phyloP scores from a whole-genome alignment of 2,888 invertebrate genomes.

The Cistogaster globosa region DNA sequence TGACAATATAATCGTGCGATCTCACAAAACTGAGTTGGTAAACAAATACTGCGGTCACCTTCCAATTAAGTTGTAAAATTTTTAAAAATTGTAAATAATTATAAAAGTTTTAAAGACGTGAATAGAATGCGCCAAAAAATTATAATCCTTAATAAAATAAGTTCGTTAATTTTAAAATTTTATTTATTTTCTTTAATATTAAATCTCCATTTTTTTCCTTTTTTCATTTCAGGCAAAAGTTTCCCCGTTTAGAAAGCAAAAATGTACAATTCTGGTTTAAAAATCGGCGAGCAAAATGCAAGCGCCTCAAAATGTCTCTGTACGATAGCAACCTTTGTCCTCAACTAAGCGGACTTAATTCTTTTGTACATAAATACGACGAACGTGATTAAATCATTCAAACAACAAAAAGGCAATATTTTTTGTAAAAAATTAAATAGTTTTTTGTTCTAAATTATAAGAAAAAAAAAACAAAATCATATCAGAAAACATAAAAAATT shows the following conservation, averaged over 20 bases:
- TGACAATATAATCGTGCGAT: too few relatives aligned
- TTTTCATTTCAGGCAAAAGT: conserved; percentile 90
- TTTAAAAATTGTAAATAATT: too few relatives aligned
- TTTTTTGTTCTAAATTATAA: conserved; percentile 23
- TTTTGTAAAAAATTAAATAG: conserved; percentile 39
- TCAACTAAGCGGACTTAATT: conserved; percentile 79
- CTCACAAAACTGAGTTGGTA: too few relatives aligned
- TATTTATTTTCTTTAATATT: neutral
- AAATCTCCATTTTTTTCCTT: neutral
- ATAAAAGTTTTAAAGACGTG: too few relatives aligned
- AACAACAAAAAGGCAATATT: conserved; percentile 58
- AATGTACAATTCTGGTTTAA: conserved; percentile 99
- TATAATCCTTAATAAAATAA: too few relatives aligned
- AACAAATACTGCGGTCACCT: too few relatives aligned
- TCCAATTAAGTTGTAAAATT: too few relatives aligned
- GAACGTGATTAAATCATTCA: conserved; percentile 79
- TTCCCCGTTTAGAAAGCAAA: conserved; percentile 98
- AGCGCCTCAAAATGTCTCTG: conserved; percentile 95
- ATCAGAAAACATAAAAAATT: conserved; percentile 29
- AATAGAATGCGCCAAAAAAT: too few relatives aligned
- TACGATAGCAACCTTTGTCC: conserved; percentile 85
- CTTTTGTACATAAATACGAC: conserved; percentile 82
- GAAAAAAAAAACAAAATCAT: conserved; percentile 51
- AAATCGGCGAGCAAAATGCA: conserved; percentile 98
- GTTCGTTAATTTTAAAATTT: too few relatives aligned